These are phyloP conservation scores for Paracanthobrama guichenoti DNA, from an alignment of 2,113 vertebrate genomes.

Conservation along the genomic window DNA sequence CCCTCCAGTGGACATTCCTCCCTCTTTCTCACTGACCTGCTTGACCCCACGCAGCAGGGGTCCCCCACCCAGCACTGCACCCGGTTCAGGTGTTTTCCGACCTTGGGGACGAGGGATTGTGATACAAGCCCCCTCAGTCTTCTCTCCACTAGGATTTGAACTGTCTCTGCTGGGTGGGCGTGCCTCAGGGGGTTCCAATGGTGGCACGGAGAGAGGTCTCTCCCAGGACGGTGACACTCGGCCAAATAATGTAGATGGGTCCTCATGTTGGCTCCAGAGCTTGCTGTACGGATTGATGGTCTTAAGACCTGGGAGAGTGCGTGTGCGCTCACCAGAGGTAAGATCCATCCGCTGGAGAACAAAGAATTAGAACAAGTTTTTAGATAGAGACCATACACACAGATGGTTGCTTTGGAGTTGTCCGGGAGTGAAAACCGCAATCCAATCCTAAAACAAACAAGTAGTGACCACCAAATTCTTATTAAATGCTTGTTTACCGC, in stretches of 20 bases:
- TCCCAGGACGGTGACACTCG: conserved; percentile 71
- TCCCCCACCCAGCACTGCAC: conserved; percentile 74
- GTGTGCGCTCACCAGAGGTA: conserved; percentile 73
- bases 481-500: no score
- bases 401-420: not conserved
- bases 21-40: conserved; percentile 65
- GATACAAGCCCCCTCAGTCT: conserved; percentile 76
- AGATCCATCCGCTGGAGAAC: conserved; percentile 85
- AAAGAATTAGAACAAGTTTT: conserved; percentile 25
- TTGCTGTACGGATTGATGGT: conserved; percentile 85
- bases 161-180: conserved; percentile 67
- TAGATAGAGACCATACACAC: not conserved
- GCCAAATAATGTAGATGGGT: conserved; percentile 75
- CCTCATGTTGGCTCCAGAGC: conserved; percentile 82
- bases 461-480: no score
- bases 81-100: conserved; percentile 88
- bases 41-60: conserved; percentile 73
- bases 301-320: conserved; percentile 79
- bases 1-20: conserved; percentile 64
- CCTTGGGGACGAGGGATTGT: conserved; percentile 93
- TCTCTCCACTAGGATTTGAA: conserved; percentile 25
- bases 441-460: not conserved
- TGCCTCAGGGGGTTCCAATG: conserved; percentile 57
- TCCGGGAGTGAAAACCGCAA: not conserved
- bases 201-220: conserved; percentile 67